Evolutionary conservation across 2,113 vertebrate species (phyloP).

Genomic region (Podarcis muralis): DNA sequence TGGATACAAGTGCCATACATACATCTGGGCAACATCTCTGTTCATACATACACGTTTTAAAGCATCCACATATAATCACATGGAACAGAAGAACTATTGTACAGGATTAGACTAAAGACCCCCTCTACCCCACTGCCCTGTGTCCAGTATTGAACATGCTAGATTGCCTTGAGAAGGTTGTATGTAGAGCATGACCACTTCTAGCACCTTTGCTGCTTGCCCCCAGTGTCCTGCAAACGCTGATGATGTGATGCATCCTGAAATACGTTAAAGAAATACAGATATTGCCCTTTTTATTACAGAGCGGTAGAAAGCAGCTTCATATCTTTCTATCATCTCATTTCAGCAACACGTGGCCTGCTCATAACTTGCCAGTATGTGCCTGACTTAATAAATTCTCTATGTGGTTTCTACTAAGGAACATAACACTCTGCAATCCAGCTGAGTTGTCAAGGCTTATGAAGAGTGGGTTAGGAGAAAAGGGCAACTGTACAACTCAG

Average conservation of each 20-base stretch:
- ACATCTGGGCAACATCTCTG: neutral
- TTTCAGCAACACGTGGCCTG: neutral
- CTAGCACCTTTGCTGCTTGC: no score
- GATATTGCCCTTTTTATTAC: neutral
- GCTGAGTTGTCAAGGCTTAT: neutral
- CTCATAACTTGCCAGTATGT: neutral
- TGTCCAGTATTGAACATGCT: neutral
- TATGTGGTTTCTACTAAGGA: neutral
- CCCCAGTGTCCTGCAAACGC: no score
- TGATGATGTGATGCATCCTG: no score
- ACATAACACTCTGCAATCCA: neutral
- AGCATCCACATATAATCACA: neutral
- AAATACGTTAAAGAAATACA: neutral
- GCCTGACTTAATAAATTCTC: neutral
- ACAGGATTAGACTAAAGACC: neutral
- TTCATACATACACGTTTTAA: neutral
- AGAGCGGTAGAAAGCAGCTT: neutral
- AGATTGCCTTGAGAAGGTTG: neutral
- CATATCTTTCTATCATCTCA: neutral
- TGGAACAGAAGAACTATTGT: neutral
- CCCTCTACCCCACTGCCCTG: neutral
- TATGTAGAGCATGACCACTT: no score
- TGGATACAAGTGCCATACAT: neutral
- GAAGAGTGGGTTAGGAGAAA: conserved; percentile 19
- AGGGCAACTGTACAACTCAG: neutral